Evolutionary conservation across 2,888 invertebrate genomes (phyloP), one percentile per base, ranked within the genome.

Genomic region (Neocrepidodera transversa): DNA sequence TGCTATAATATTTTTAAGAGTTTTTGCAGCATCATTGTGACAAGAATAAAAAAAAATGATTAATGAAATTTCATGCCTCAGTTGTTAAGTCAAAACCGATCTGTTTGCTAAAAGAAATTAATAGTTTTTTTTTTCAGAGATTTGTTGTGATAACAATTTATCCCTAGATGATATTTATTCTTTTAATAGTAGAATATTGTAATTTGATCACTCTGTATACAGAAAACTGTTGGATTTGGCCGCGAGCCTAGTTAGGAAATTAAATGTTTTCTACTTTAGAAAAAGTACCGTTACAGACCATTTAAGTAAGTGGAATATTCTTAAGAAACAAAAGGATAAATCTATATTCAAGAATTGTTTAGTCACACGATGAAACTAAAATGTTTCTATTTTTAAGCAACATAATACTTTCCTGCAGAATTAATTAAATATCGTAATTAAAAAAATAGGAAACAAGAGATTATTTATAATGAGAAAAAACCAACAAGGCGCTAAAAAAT

Each of bases 81-180:
- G 43, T 23, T 43, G 43, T 18, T 43, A n/a, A 43, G 45, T 47
- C 45, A 47, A 47, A 47, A 47, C 28, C 16, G 14, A 28, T 47
- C 13, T 10, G 28, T 47, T 45, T 28, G 5, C 26, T 28, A 17
- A 30, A 16, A 16, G 1, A 16, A 47, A 47, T 45, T 16, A 13
- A 45, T 28, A 26, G 45, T 16, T 23, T 23, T 26, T 43, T 40
- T n/a, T 8, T 16, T n/a, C 14, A n/a, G 10, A 17, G 20, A 8
- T 42, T 23, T 20, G 42, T 40, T 17, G 18, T 17, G 20, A n/a
- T 8, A 11, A 17, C 11, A 42, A 20, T 20, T 17, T 23, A 17
- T 23, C 42, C n/a, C n/a, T 10, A 11, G 6, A 23, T 4, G 6
- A 23, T 4, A 23, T 23, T 23, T 4, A 4, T 23, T 23, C 23